Evolutionary conservation across 1,140 invertebrate species (phyloP).

Genomic region (Atta texana): DNA sequence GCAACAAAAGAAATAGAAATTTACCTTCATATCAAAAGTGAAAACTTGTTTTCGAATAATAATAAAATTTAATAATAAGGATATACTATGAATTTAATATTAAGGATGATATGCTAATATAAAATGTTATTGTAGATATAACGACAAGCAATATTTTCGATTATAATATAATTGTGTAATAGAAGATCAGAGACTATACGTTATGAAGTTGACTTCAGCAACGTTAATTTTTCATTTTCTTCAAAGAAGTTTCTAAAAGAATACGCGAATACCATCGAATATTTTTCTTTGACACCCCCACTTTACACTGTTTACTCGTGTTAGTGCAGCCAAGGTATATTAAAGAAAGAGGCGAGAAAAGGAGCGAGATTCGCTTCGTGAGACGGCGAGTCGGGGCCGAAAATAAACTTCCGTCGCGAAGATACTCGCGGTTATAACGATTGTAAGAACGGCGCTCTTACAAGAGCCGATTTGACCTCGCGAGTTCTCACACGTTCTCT

Average conservation of each 20-base stretch:
- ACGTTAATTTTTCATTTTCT: neutral
- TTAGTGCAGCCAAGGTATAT: neutral
- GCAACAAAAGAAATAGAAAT: neutral
- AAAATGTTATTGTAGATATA: neutral
- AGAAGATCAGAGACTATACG: neutral
- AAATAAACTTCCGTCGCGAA: conserved; percentile 68
- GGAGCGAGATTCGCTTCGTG: conserved; percentile 13
- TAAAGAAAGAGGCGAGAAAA: conserved; percentile 31
- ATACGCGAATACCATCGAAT: neutral
- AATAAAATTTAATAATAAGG: neutral
- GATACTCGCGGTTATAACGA: conserved; percentile 51
- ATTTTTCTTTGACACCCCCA: neutral
- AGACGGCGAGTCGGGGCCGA: conserved; percentile 57
- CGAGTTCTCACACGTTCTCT: neutral
- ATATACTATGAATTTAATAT: neutral
- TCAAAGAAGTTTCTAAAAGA: neutral
- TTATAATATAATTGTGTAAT: neutral
- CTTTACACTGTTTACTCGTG: neutral
- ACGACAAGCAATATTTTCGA: neutral
- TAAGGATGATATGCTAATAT: neutral
- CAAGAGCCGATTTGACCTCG: conserved; percentile 51
- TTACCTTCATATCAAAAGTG: neutral
- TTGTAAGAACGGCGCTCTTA: conserved; percentile 56
- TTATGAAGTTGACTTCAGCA: neutral
- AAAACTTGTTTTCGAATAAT: neutral